Base-by-base conservation (phyloP, 2,113 vertebrate species). In the Istiophorus platypterus region DNA sequence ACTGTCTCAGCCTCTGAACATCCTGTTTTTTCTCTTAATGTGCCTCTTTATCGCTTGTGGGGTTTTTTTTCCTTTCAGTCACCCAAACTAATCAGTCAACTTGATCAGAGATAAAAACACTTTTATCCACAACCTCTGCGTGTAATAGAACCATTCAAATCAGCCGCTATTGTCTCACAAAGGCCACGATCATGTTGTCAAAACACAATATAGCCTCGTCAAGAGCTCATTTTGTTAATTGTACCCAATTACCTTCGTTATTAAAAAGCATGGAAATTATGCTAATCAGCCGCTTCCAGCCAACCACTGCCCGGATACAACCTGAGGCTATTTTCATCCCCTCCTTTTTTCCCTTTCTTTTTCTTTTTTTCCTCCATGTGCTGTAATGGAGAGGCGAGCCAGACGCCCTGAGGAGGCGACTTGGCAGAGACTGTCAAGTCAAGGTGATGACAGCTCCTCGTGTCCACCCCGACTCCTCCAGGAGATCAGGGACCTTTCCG, bases 241-340 rank as follows among this genome's bases (percentile, higher is more conserved):
- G 58, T 7, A 15, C 34, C 18, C 47, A 68, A 68, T 85, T 70
- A 74, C 10, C 51, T 29, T n/a, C 59, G 2, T 1, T 22, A 70
- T 68, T 20, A 39, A 75, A 61, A 71, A 12, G 34, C 31, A 10
- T 2, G 29, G 49, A 34, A 15, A 12, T 67, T 13, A 27, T 58
- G 64, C 11, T 37, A n/a, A 64, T 78, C 41, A 15, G 22, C n/a
- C 1, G 22, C 73, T 76, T 15, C 1, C 11, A 5, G 59, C 64
- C 61, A 27, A 34, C 63, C 29, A 58, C 85, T 87, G 80, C 80
- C 75, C 78, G 66, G 85, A 86, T 75, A 77, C 87, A 88, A 82
- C 80, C 78, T 73, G 76, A 9, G 13, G 79, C 72, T 88, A 81
- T 85, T 87, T 90, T 54, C 85, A 87, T 65, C 51, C 27, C 13